Conservation (phyloP, 2,113 vertebrate species). For the Psettodes erumei region DNA sequence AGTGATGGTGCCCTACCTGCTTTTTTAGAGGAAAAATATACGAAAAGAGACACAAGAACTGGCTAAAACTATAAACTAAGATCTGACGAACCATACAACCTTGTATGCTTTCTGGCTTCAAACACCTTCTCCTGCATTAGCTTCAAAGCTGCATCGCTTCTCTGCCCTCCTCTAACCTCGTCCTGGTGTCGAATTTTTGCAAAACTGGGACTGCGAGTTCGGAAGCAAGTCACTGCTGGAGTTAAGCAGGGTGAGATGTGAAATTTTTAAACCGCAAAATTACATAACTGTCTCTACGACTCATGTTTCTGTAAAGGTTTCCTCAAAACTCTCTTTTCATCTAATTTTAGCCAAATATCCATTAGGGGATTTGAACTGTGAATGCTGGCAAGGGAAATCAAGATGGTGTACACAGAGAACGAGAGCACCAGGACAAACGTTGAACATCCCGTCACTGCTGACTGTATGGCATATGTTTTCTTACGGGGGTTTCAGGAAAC, state of each 20-base stretch:
- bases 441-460: slow-evolving; percentile 14
- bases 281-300: neutral
- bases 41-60: slow-evolving; percentile 1
- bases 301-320: neutral
- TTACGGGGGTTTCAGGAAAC: slow-evolving; percentile 6
- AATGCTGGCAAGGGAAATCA: neutral
- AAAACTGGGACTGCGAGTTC: slow-evolving; percentile 6
- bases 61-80: neutral
- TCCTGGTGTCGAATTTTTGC: slow-evolving; percentile 40
- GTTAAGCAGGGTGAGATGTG: neutral
- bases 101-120: neutral
- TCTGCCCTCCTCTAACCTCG: neutral
- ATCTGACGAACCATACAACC: neutral
- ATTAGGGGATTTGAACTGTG: neutral
- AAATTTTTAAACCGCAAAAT: neutral
- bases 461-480: slow-evolving; percentile 15
- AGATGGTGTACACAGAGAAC: neutral
- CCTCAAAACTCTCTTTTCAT: slow-evolving; percentile 6
- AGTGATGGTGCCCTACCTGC: too few relatives aligned
- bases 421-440: slow-evolving; percentile 13
- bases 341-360: slow-evolving; percentile 28
- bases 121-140: neutral
- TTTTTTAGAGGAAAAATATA: slow-evolving; percentile 5
- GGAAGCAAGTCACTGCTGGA: neutral
- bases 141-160: slow-evolving; percentile 10